These are phyloP conservation scores for Tringa solitaria DNA, from an alignment of 2,113 vertebrate species.

Conservation along the genomic window DNA sequence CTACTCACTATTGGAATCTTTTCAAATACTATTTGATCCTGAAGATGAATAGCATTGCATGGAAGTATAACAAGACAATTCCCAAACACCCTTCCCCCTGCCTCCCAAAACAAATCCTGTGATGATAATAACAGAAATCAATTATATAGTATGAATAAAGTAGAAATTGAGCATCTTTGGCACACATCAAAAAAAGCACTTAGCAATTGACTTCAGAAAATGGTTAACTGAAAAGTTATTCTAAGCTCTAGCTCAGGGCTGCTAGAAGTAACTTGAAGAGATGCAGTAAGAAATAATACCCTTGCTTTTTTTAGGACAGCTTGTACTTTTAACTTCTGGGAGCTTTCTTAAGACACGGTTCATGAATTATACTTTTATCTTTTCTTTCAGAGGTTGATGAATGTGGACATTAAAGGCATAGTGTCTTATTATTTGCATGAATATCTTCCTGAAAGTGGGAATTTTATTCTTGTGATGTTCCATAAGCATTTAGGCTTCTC, in stretches of 20 bases:
- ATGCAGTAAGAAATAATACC: neutral
- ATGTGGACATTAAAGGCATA: neutral
- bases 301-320: neutral
- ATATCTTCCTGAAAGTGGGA: neutral
- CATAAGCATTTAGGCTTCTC: neutral
- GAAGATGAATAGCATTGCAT: neutral
- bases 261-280: neutral
- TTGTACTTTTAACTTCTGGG: neutral
- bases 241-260: neutral
- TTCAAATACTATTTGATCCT: neutral
- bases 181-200: neutral
- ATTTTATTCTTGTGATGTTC: neutral
- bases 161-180: neutral
- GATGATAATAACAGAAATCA: neutral
- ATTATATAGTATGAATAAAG: neutral
- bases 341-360: neutral
- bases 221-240: neutral
- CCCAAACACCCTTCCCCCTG: neutral
- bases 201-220: neutral
- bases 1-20: neutral
- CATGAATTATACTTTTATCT: neutral
- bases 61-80: neutral
- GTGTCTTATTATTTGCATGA: neutral
- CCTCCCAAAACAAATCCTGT: neutral
- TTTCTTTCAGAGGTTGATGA: neutral